Conservation (phyloP, 2,113 vertebrate genomes). For the Oceanites oceanicus region DNA sequence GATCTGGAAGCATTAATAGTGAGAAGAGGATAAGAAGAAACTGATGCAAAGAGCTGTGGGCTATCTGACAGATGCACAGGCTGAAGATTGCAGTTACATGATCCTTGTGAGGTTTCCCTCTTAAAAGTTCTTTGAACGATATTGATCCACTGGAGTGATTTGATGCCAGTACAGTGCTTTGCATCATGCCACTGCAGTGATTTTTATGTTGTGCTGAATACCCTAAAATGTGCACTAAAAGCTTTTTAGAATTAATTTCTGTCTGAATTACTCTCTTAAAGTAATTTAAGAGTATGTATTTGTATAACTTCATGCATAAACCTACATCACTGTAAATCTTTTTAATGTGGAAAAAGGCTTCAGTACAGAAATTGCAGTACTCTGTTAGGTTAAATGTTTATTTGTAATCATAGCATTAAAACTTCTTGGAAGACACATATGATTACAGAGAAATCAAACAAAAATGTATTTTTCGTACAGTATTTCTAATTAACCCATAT, state of each 20-base stretch:
- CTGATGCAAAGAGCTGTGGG: not conserved
- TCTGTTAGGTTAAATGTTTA: not conserved
- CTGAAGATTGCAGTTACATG: not conserved
- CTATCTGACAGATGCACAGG: not conserved
- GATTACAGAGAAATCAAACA: not conserved
- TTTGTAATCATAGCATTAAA: not conserved
- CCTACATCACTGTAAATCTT: not conserved
- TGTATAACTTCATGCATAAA: not conserved
- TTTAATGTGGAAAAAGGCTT: not conserved
- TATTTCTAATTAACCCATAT: not conserved
- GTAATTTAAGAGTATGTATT: not conserved
- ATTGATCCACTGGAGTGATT: not conserved
- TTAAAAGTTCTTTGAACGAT: not conserved
- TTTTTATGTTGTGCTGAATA: not conserved
- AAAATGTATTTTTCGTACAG: not conserved
- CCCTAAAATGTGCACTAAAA: not conserved
- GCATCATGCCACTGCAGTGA: not conserved
- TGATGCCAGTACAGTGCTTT: not conserved
- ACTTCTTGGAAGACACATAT: not conserved
- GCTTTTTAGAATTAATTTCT: not conserved
- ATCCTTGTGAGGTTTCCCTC: not conserved
- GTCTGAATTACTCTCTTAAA: not conserved
- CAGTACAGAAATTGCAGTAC: not conserved
- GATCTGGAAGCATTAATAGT: not conserved
- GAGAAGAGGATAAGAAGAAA: not conserved